Conservation (phyloP, 2,113 vertebrate genomes). For the Fulmarus glacialis region DNA sequence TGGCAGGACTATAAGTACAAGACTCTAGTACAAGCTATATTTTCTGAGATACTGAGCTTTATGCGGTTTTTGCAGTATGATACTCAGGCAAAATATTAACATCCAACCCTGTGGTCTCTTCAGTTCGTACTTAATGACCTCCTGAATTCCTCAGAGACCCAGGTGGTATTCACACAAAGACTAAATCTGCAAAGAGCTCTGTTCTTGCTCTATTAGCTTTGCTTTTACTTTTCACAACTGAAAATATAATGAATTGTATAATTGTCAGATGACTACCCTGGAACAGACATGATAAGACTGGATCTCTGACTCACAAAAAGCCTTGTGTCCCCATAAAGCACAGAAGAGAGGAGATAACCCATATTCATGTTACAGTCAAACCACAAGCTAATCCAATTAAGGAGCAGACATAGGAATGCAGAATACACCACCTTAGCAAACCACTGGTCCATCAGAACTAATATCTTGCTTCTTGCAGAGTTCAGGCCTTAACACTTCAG, state of each 20-base stretch:
- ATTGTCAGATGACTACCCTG: background rate
- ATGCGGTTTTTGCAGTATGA: background rate
- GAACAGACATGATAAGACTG: background rate
- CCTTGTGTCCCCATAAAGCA: background rate
- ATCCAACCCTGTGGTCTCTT: background rate
- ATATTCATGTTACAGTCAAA: background rate
- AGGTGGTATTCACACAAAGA: background rate
- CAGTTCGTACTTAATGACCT: background rate
- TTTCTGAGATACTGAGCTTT: background rate
- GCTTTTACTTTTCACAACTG: background rate
- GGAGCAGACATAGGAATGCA: background rate
- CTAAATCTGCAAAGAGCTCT: background rate
- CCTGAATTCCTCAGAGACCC: background rate
- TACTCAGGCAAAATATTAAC: background rate
- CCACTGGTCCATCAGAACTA: background rate
- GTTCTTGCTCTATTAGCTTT: background rate
- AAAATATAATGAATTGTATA: background rate
- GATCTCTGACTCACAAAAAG: conserved; percentile 2
- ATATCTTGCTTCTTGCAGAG: background rate
- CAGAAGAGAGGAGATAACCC: background rate
- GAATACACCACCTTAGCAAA: background rate
- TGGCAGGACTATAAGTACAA: background rate
- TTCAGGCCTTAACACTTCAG: background rate
- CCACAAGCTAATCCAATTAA: conserved; percentile 28
- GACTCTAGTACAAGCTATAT: background rate